Percentiles rank a stretch among this genome's conserved stretches.
Conservation (phyloP, 1,140 invertebrate genomes). For the Neodiprion fabricii region DNA sequence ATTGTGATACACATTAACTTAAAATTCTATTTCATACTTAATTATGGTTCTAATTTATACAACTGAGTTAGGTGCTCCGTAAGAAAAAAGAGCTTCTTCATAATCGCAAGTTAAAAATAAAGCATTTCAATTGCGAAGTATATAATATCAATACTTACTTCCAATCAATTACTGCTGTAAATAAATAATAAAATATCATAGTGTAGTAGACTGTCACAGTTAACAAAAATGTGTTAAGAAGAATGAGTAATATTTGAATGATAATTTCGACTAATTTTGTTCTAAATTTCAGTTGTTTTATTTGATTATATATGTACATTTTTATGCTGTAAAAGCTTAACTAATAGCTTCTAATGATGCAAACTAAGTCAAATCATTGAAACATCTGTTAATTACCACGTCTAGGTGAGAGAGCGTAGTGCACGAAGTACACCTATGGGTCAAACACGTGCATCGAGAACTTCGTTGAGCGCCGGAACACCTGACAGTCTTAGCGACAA, state of each 20-base stretch:
- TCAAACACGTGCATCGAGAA: slow-evolving; percentile 69
- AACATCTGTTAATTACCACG: slow-evolving; percentile 23
- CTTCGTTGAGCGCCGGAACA: slow-evolving; percentile 80
- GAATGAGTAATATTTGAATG: not conserved
- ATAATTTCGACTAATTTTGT: not conserved
- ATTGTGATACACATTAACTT: too few species aligned
- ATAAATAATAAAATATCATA: too few species aligned
- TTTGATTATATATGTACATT: not conserved
- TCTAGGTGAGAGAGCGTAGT: slow-evolving; percentile 87
- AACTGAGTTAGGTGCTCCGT: too few species aligned
- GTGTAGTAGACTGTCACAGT: too few species aligned
- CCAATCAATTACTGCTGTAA: too few species aligned
- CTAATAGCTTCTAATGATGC: not conserved
- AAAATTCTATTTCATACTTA: too few species aligned
- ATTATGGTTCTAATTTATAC: too few species aligned
- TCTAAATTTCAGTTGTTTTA: not conserved
- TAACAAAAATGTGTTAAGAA: too few species aligned
- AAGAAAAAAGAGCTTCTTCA: too few species aligned
- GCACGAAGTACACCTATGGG: slow-evolving; percentile 86
- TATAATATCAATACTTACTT: too few species aligned
- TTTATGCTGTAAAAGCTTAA: not conserved
- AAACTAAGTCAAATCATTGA: not conserved
- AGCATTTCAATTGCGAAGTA: too few species aligned
- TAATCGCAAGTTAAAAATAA: too few species aligned
- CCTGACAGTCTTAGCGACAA: slow-evolving; percentile 88